Conservation (phyloP, 2,113 vertebrate species). For the western clawed frog (Xenopus tropicalis) region DNA sequence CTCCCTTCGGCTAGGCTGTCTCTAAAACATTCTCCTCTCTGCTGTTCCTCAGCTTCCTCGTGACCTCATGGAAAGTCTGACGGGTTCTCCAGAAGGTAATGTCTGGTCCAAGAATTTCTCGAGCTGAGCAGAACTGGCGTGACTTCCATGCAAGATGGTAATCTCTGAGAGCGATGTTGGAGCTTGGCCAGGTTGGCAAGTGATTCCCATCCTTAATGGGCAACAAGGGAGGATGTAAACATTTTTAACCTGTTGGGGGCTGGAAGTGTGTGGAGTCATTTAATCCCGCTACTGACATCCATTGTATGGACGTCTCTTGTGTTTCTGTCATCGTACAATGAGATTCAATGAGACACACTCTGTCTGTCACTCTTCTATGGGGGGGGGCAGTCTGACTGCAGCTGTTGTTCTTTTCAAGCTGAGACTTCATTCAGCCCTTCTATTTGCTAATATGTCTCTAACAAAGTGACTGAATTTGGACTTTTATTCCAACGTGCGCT, state of each 20-base stretch:
- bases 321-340: not conserved
- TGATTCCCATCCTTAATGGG: conserved; percentile 33
- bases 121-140: conserved; percentile 20
- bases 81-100: conserved; percentile 38
- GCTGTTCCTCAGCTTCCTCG: conserved; percentile 19
- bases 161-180: conserved; percentile 35
- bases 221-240: conserved; percentile 32
- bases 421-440: not conserved
- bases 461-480: not conserved
- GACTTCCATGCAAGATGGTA: conserved; percentile 42
- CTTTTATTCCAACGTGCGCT: too few relatives aligned
- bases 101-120: conserved; percentile 33
- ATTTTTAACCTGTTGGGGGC: conserved; percentile 30
- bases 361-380: not conserved
- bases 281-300: not conserved
- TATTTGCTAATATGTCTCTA: not conserved
- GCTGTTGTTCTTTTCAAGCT: not conserved
- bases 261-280: not conserved
- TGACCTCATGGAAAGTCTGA: conserved; percentile 43
- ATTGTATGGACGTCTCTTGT: not conserved
- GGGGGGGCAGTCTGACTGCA: not conserved
- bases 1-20: conserved; percentile 1
- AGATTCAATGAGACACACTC: not conserved
- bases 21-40: conserved; percentile 1
- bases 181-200: conserved; percentile 31